Conservation (phyloP, 2,797 vertebrate species). For the Phrynocephalus vlangalii region DNA sequence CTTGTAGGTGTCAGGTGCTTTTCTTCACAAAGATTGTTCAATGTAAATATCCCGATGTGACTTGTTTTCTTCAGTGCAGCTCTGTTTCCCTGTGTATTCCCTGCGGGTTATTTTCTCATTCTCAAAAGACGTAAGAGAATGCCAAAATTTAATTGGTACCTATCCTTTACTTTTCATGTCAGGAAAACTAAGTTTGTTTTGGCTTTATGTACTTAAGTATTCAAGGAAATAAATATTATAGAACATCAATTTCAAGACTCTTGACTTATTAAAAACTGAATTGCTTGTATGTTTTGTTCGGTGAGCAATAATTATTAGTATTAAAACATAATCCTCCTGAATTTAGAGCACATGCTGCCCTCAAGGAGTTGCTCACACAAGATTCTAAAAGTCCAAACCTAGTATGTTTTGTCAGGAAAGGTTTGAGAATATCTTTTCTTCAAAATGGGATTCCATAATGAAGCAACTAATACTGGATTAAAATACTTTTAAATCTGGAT, state of each 20-base stretch:
- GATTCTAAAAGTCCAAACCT: conserved; percentile 60
- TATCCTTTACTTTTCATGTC: not conserved
- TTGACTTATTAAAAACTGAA: conserved; percentile 20
- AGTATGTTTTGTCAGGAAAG: conserved; percentile 68
- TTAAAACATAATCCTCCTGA: conserved; percentile 55
- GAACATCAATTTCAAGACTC: conserved; percentile 23
- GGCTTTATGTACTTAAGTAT: not conserved
- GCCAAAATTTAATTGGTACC: not conserved
- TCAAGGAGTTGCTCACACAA: conserved; percentile 69
- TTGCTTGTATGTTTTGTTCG: conserved; percentile 46
- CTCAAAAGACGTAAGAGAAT: conserved; percentile 27
- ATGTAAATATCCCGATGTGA: not conserved
- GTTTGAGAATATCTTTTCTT: conserved; percentile 63
- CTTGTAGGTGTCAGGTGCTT: not conserved
- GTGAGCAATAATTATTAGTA: conserved; percentile 64
- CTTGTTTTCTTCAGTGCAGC: not conserved
- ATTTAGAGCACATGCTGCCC: conserved; percentile 62
- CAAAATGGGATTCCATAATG: conserved; percentile 65
- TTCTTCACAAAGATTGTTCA: not conserved
- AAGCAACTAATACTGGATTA: conserved; percentile 59
- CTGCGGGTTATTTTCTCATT: conserved; percentile 3
- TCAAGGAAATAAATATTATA: conserved; percentile 30
- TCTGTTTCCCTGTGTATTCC: accelerated
- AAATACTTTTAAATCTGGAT: conserved; percentile 49
- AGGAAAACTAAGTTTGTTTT: not conserved